Evolutionary conservation across 2,797 vertebrate species (phyloP).

Genomic region (Enteromius treurensis): DNA sequence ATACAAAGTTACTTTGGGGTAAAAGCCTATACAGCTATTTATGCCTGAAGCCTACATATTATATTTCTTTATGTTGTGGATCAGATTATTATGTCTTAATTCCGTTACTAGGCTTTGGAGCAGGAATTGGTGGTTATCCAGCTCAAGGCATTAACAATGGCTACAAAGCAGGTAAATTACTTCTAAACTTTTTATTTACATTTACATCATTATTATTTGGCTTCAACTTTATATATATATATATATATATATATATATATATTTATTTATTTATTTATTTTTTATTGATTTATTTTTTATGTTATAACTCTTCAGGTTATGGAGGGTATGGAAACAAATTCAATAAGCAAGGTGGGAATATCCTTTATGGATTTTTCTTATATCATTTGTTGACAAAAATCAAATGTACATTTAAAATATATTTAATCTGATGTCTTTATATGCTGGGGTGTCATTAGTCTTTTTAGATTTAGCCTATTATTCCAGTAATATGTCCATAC

Average conservation of each 20-base stretch:
- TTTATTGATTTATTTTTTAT: neutral
- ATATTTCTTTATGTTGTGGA: neutral
- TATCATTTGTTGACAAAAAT: neutral
- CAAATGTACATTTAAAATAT: neutral
- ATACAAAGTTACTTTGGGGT: neutral
- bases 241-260: too few relatives aligned
- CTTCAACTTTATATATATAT: neutral
- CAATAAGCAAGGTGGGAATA: slow-evolving; percentile 60
- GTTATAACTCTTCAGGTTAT: slow-evolving; percentile 43
- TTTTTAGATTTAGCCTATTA: neutral
- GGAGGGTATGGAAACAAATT: slow-evolving; percentile 59
- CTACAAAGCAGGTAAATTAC: slow-evolving; percentile 57
- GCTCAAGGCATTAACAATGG: slow-evolving; percentile 61
- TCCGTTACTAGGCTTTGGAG: slow-evolving; percentile 60
- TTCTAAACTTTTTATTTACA: neutral
- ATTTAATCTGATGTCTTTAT: neutral
- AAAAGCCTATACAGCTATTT: neutral
- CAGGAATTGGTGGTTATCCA: slow-evolving; percentile 58
- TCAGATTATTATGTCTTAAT: neutral
- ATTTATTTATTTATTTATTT: neutral
- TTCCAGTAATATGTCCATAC: neutral
- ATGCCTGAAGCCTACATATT: neutral
- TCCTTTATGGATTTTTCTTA: neutral
- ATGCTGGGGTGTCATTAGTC: neutral
- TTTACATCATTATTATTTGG: neutral